Evolutionary conservation across 2,113 vertebrate genomes (phyloP).

Genomic region (Crotalus tigris): DNA sequence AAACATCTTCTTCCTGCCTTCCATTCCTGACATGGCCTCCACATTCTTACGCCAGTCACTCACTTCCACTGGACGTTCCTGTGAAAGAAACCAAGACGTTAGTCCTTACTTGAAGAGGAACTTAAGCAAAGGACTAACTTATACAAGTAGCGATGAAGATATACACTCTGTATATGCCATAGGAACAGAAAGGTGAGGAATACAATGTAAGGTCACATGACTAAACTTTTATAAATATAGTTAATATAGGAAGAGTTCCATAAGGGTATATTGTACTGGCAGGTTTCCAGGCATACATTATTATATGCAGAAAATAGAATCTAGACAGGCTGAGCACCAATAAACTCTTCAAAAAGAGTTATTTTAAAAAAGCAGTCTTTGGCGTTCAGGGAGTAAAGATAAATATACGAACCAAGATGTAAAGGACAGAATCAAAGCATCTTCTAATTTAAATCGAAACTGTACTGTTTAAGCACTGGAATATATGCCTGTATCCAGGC

Average conservation of each 20-base stretch:
- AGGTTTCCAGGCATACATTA: neutral
- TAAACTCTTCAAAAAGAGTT: neutral
- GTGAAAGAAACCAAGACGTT: neutral
- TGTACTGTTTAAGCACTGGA: neutral
- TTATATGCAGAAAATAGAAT: neutral
- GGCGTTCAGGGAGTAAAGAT: neutral
- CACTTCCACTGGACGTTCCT: conserved; percentile 91
- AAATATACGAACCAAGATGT: neutral
- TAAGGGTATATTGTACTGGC: neutral
- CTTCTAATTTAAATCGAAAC: neutral
- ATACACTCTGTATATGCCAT: no score
- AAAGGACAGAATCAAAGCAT: neutral
- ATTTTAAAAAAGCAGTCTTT: neutral
- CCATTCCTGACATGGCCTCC: conserved; percentile 97
- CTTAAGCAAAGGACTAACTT: neutral
- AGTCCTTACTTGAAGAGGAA: neutral
- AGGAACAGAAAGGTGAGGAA: neutral
- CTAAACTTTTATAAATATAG: neutral
- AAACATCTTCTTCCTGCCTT: conserved; percentile 96
- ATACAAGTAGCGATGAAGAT: neutral
- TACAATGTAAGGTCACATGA: neutral
- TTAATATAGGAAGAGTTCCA: neutral
- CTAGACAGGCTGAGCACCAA: neutral
- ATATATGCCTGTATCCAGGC: neutral
- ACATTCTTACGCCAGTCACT: conserved; percentile 96